Percentiles rank a stretch among this genome's conserved stretches.
Evolutionary conservation across 2,888 invertebrate species (phyloP).

Genomic region (Cheilosia soror): DNA sequence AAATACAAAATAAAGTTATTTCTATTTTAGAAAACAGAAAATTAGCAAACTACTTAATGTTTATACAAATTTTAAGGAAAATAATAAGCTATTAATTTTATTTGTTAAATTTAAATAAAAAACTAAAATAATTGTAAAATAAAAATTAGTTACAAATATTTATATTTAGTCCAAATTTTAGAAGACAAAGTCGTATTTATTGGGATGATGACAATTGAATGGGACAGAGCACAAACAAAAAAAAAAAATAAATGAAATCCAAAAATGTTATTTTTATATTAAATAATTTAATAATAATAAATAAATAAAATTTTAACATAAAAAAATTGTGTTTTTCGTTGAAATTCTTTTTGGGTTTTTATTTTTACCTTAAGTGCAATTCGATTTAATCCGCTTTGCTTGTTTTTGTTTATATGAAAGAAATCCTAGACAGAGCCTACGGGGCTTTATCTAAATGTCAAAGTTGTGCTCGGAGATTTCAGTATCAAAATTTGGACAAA

Average conservation of each 20-base stretch:
- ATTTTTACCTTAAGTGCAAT: background rate
- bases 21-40: slow-evolving; percentile 6
- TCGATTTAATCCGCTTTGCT: too few species aligned
- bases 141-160: slow-evolving; percentile 8
- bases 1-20: slow-evolving; percentile 11
- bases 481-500: too few species aligned
- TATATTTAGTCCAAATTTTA: slow-evolving; percentile 19
- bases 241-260: slow-evolving; percentile 28
- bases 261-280: slow-evolving; percentile 49
- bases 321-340: background rate
- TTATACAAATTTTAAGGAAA: slow-evolving; percentile 25
- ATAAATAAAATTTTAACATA: slow-evolving; percentile 17
- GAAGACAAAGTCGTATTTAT: slow-evolving; percentile 22
- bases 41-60: slow-evolving; percentile 5
- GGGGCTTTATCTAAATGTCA: too few species aligned
- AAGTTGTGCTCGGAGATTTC: too few species aligned
- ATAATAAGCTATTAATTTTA: slow-evolving; percentile 8
- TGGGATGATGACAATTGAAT: slow-evolving; percentile 15
- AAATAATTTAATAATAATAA: slow-evolving; percentile 41
- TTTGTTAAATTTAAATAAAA: slow-evolving; percentile 3
- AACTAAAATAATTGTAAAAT: background rate
- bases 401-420: too few species aligned
- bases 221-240: slow-evolving; percentile 16
- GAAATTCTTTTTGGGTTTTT: background rate
- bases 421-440: too few species aligned